phyloP scores from a whole-genome alignment of 2,888 invertebrate species.

The Gnatocerus cornutus region DNA sequence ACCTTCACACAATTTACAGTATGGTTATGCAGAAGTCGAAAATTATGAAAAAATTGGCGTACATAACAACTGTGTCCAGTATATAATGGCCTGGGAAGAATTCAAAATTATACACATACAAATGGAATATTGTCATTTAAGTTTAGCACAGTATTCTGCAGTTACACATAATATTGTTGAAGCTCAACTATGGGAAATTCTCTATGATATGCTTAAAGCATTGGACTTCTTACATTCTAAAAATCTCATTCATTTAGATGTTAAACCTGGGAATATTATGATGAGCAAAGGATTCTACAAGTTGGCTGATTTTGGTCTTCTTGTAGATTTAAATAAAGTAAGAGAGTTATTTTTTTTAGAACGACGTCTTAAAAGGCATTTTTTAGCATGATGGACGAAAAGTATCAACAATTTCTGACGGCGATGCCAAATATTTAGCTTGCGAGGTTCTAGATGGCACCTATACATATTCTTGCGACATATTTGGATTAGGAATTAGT shows the following conservation, averaged over 20 bases:
- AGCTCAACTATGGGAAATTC: conserved; percentile 77
- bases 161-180: conserved; percentile 76
- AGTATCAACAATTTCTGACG: conserved; percentile 74
- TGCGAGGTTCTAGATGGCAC: conserved; percentile 78
- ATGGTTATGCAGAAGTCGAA: conserved; percentile 78
- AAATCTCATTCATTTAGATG: conserved; percentile 82
- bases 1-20: conserved; percentile 74
- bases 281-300: conserved; percentile 80
- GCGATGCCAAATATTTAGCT: conserved; percentile 85
- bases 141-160: conserved; percentile 75
- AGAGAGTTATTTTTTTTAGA: conserved; percentile 37
- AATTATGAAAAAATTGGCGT: conserved; percentile 80
- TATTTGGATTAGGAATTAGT: conserved; percentile 83
- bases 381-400: conserved; percentile 69
- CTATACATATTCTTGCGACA: conserved; percentile 82
- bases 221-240: conserved; percentile 80
- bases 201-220: conserved; percentile 78
- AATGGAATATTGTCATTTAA: conserved; percentile 80
- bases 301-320: conserved; percentile 84
- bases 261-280: conserved; percentile 86
- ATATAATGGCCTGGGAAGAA: conserved; percentile 84
- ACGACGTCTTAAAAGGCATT: conserved; percentile 8
- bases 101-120: conserved; percentile 79
- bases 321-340: conserved; percentile 76
- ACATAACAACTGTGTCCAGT: conserved; percentile 79